Conservation (phyloP, 2,888 invertebrate species). For the Fabriciana adippe region DNA sequence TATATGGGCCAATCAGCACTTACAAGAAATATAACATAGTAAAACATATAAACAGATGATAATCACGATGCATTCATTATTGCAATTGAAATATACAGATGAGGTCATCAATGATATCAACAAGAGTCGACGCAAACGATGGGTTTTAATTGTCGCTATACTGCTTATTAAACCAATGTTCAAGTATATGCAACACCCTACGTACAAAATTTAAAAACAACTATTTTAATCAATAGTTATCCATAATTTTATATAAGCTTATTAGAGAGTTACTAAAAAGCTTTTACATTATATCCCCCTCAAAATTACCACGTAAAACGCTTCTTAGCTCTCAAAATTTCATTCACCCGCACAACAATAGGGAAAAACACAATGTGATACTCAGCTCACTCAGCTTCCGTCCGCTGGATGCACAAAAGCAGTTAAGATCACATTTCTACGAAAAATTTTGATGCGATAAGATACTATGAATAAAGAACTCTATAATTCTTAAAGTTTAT, state of each 20-base stretch:
- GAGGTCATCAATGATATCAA: conserved; percentile 72
- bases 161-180: conserved; percentile 49
- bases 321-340: conserved; percentile 61
- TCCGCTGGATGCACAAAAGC: conserved; percentile 38
- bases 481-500: not conserved
- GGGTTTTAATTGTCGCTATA: conserved; percentile 9
- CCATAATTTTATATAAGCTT: too few relatives aligned
- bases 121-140: conserved; percentile 27
- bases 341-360: conserved; percentile 55
- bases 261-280: too few relatives aligned
- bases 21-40: too few relatives aligned
- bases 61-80: conserved; percentile 18
- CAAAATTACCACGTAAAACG: conserved; percentile 61
- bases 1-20: too few relatives aligned
- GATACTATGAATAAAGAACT: conserved; percentile 5
- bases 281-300: conserved; percentile 48
- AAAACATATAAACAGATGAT: not conserved
- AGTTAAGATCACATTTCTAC: conserved; percentile 23
- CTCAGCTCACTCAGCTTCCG: conserved; percentile 56
- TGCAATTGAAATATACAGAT: conserved; percentile 48
- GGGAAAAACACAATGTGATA: conserved; percentile 46
- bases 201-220: too few relatives aligned
- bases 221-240: too few relatives aligned
- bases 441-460: conserved; percentile 14
- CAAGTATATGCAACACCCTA: not conserved